Evolutionary conservation across 2,888 invertebrate genomes (phyloP).

Genomic region (Lapara coniferarum): DNA sequence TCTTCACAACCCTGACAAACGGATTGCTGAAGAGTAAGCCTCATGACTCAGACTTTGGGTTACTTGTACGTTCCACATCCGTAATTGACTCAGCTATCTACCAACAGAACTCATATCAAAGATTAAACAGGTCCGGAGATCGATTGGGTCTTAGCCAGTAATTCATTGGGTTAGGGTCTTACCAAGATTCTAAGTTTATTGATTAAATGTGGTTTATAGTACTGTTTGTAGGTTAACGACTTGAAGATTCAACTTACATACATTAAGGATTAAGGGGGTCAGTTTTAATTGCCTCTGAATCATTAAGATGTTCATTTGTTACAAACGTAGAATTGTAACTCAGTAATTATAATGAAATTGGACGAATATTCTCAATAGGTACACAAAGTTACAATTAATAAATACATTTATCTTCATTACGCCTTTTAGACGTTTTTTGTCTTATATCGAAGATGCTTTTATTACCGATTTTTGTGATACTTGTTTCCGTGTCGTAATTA

Average conservation of each 20-base stretch:
- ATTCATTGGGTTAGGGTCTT: conserved; percentile 47
- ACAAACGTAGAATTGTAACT: no score
- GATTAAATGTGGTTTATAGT: conserved; percentile 8
- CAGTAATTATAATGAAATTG: no score
- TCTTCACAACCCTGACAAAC: conserved; percentile 46
- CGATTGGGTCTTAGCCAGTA: conserved; percentile 44
- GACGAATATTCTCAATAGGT: no score
- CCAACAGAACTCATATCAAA: conserved; percentile 62
- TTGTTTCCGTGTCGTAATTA: no score
- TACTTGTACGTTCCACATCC: conserved; percentile 41
- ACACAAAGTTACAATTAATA: no score
- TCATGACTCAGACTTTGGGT: conserved; percentile 41
- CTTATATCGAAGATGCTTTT: no score
- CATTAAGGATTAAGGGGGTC: neutral
- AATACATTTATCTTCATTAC: no score
- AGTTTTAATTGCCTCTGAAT: neutral
- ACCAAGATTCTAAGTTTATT: neutral
- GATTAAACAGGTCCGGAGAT: conserved; percentile 55
- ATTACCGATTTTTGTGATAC: no score
- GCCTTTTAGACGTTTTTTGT: no score
- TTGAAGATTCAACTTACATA: neutral
- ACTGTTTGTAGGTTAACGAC: neutral
- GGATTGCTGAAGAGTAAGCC: conserved; percentile 58
- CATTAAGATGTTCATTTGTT: no score
- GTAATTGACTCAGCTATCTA: conserved; percentile 49